Base-by-base conservation (phyloP, 2,888 invertebrate species). In the Nebria salina region DNA sequence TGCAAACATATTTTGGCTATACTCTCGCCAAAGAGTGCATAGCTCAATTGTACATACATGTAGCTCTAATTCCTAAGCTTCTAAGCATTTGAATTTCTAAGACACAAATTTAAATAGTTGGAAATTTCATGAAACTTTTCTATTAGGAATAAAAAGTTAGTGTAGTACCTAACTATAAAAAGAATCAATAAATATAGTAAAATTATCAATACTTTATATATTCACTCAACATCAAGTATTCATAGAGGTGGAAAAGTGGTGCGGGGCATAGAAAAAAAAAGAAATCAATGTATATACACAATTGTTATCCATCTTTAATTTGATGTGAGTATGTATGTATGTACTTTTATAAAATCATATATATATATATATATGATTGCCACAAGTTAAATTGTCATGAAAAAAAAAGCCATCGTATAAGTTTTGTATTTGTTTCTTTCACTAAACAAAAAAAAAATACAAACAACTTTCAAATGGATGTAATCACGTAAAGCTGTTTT, bases 401-500 rank as follows among this genome's bases (percentile, higher is more conserved):
- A 54, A 54, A 54, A 13, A 54, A 54, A 54, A 34, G 13, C 54
- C 13, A 54, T 13, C 13, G 8, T 54, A 54, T 54, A 11, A 54
- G 2, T 54, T 54, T 54, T 54, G 54, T 54, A 54, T 34, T 34
- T 34, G 34, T 34, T 54, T 54, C 20, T 20, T 54, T 54, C 54
- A 54, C 13, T 54, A 8, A 54, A 54, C 54, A 54, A 13, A 54
- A 54, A 54, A 20, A 54, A 54, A 8, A 54, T 8, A 54, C 54
- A 34, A 34, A 34, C 34, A 34, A 34, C 4, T 34, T 34, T 70
- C 25, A 70, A 70, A 70, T 70, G 70, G 8, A 13, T 70, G 26
- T 70, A 70, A 70, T 70, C 70, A 70, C 70, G 70, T 70, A 70
- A 70, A 70, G 26, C 70, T 70, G 70, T 70, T 70, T 70, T 70